These are phyloP conservation scores for Bombus picipes DNA, from an alignment of 1,140 invertebrate species.

Conservation along the genomic window DNA sequence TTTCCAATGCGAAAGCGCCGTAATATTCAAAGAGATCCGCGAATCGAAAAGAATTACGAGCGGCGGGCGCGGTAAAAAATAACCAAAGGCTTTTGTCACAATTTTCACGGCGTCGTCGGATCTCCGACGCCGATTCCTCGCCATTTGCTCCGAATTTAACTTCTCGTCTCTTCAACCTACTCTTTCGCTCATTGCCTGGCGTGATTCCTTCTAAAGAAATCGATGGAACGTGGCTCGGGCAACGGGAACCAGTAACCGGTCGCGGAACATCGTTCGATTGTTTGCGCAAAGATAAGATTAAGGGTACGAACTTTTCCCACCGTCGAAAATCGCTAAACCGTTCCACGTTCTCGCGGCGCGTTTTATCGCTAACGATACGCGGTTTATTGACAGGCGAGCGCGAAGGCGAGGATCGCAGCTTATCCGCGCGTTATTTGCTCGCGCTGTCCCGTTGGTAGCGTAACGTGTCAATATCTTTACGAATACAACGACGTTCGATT, in stretches of 20 bases:
- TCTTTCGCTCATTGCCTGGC: neutral
- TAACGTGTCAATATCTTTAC: slow-evolving; percentile 58
- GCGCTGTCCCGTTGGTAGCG: slow-evolving; percentile 52
- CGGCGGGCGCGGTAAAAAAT: neutral
- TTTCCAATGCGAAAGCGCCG: neutral
- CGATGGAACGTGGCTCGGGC: neutral
- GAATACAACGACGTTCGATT: slow-evolving; percentile 44
- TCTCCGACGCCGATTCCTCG: neutral
- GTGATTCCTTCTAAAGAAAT: neutral
- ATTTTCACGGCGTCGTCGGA: neutral
- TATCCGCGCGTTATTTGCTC: slow-evolving; percentile 51
- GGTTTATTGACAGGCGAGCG: slow-evolving; percentile 58
- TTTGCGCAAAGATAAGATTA: slow-evolving; percentile 69
- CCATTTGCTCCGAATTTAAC: slow-evolving; percentile 39
- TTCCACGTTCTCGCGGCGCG: neutral
- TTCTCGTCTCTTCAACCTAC: neutral
- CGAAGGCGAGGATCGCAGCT: slow-evolving; percentile 29
- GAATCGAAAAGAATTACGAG: neutral
- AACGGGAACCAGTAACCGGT: slow-evolving; percentile 23
- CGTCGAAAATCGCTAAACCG: slow-evolving; percentile 55
- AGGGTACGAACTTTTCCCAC: slow-evolving; percentile 55
- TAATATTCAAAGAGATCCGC: neutral
- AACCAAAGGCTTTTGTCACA: neutral
- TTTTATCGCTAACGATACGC: slow-evolving; percentile 63
- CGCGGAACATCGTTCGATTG: slow-evolving; percentile 44